Evolutionary conservation across 2,888 invertebrate genomes (phyloP).

Genomic region (Sclerodermus sp.): DNA sequence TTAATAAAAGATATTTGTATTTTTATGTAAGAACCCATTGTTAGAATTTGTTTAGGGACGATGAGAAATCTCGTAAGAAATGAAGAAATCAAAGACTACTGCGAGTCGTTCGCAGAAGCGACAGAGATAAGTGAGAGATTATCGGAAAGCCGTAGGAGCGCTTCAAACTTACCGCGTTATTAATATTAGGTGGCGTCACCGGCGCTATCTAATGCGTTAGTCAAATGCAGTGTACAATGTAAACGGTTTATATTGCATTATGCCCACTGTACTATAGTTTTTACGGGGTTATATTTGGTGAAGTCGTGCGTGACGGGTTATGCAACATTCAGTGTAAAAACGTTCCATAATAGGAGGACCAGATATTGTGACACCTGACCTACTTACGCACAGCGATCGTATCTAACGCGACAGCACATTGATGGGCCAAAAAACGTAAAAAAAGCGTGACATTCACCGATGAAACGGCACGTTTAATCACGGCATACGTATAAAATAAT

Average conservation of each 20-base stretch:
- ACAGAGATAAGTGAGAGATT: too few relatives aligned
- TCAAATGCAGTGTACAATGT: conserved; percentile 49
- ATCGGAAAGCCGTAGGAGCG: too few relatives aligned
- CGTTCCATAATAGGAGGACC: conserved; percentile 36
- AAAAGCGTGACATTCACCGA: conserved; percentile 18
- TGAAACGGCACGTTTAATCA: neutral
- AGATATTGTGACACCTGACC: conserved; percentile 51
- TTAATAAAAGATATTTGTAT: too few relatives aligned
- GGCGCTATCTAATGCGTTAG: conserved; percentile 42
- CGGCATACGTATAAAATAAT: neutral
- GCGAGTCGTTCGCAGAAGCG: too few relatives aligned
- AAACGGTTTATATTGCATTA: conserved; percentile 43
- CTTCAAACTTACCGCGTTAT: conserved; percentile 29
- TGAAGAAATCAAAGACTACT: too few relatives aligned
- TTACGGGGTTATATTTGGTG: conserved; percentile 42
- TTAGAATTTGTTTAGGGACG: too few relatives aligned
- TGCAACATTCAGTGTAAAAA: conserved; percentile 45
- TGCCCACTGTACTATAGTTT: conserved; percentile 36
- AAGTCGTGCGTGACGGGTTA: conserved; percentile 47
- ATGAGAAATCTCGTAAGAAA: too few relatives aligned
- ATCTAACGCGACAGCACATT: conserved; percentile 29
- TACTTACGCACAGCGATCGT: conserved; percentile 39
- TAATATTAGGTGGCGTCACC: conserved; percentile 28
- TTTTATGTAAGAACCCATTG: too few relatives aligned
- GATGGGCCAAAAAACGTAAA: conserved; percentile 15